Evolutionary conservation across 1,140 invertebrate species (phyloP), one percentile per base, ranked within the genome.

Genomic region (Anastrepha obliqua): DNA sequence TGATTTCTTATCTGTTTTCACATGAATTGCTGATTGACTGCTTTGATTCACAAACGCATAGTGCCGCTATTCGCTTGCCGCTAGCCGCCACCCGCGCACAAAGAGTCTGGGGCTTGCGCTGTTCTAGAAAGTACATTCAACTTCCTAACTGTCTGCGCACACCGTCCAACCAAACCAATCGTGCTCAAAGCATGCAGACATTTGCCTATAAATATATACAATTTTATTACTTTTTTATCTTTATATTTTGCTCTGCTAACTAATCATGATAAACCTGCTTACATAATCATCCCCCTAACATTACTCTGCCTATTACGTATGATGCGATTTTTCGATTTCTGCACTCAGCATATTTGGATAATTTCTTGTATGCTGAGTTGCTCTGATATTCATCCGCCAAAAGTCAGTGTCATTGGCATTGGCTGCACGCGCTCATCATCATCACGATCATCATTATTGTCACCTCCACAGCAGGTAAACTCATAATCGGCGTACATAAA

Each of bases 11-110:
- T 81, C 74, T 20, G 11, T 81, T 74, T 81, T 81, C 74, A 55
- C 74, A 81, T 55, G 74, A 81, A 81, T 58, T 81, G 74, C 42
- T 55, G 74, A 81, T 13, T 81, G 74, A 81, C 2, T 81, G 42
- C 47, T 74, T 17, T 44, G 42, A 74, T 74, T 74, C 13, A 74
- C 42, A 47, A 74, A 47, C 42, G 3, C 17, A 9, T 2, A 81
- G 9, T 81, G 74, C 74, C 47, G 70, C 70, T 74, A 44, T 51
- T 42, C 44, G 3, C 70, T 74, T 0, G 11, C 15, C 17, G 44
- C 51, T 2, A 3, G 8, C 17, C 20, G 47, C 74, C 74, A 51
- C 74, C 74, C 17, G 74, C 74, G 47, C 47, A 11, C 44, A 15
- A 11, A 15, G 3, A 6, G 17, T 15, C 3, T 17, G 4, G 17